phyloP scores from a whole-genome alignment of 2,797 vertebrate genomes.

The Sternarchorhynchus goeldii region DNA sequence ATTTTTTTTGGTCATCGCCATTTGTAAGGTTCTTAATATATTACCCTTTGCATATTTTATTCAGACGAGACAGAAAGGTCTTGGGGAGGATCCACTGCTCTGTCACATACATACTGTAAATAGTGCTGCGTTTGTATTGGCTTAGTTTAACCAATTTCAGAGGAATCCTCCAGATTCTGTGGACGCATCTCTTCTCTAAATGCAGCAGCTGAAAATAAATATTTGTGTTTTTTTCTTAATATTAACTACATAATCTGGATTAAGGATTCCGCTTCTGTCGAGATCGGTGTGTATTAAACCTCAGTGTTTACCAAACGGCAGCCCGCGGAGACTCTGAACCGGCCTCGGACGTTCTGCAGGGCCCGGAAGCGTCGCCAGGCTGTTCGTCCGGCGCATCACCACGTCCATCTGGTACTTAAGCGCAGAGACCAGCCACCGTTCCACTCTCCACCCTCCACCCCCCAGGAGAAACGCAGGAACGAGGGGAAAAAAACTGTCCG shows the following conservation, averaged over 20 bases:
- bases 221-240: background rate
- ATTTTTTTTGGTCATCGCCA: too few species aligned
- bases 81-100: too few species aligned
- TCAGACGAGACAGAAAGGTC: too few species aligned
- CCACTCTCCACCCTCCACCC: slow-evolving; percentile 60
- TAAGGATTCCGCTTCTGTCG: background rate
- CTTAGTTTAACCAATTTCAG: background rate
- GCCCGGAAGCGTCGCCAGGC: slow-evolving; percentile 54
- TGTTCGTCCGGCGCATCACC: slow-evolving; percentile 65
- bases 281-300: background rate
- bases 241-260: background rate
- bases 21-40: too few species aligned
- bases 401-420: slow-evolving; percentile 70
- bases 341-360: slow-evolving; percentile 61
- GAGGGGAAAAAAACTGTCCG: too few species aligned
- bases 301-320: background rate
- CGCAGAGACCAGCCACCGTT: slow-evolving; percentile 64
- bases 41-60: background rate
- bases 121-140: too few species aligned
- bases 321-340: background rate
- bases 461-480: too few species aligned
- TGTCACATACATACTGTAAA: too few species aligned
- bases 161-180: too few species aligned
- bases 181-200: background rate
- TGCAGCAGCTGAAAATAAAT: background rate